Conservation (phyloP, 2,888 invertebrate species). For the Sisyra terminalis region DNA sequence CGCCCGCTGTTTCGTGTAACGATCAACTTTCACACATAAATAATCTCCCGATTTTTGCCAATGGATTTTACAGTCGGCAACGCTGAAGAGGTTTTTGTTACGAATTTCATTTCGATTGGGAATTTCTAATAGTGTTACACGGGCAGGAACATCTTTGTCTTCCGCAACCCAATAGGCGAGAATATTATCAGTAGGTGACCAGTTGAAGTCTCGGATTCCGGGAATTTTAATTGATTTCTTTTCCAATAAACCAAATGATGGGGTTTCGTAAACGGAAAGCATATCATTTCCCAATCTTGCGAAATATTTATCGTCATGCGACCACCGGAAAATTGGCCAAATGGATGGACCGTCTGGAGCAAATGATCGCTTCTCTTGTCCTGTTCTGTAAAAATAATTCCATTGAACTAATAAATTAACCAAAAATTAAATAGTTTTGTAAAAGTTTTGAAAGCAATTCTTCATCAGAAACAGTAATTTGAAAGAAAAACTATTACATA, state of each 20-base stretch:
- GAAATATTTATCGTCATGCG: conserved; percentile 87
- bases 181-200: conserved; percentile 95
- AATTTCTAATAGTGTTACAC: conserved; percentile 83
- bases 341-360: conserved; percentile 65
- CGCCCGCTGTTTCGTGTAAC: conserved; percentile 79
- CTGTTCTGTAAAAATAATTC: conserved; percentile 48
- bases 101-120: conserved; percentile 79
- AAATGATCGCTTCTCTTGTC: conserved; percentile 83
- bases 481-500: too few relatives aligned
- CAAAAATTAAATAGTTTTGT: too few relatives aligned
- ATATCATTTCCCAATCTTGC: conserved; percentile 72
- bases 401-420: too few relatives aligned
- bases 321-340: conserved; percentile 97
- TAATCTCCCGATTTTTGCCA: conserved; percentile 99
- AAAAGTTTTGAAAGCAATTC: too few relatives aligned
- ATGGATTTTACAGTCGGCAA: conserved; percentile 94
- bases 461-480: too few relatives aligned
- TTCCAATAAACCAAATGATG: conserved; percentile 84
- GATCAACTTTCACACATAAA: conserved; percentile 87
- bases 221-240: conserved; percentile 87
- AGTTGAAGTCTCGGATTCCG: conserved; percentile 85
- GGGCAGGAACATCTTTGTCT: conserved; percentile 88
- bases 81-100: conserved; percentile 92
- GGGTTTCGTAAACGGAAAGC: conserved; percentile 91
- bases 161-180: conserved; percentile 98